phyloP scores from a whole-genome alignment of 2,797 vertebrate species.

The Peromyscus eremicus region DNA sequence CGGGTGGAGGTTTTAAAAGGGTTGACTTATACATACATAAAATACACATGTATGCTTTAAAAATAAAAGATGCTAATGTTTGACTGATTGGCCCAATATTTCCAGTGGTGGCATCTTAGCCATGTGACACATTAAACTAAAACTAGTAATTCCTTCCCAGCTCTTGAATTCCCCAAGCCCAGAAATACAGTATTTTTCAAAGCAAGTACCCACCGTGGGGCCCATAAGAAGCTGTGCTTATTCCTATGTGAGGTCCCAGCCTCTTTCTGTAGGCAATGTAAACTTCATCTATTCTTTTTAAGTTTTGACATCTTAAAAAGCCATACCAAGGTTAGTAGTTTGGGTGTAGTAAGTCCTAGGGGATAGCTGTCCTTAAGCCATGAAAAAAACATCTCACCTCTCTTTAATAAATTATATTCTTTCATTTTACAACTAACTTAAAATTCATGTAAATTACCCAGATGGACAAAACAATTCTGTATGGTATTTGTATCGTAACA shows the following conservation, averaged over 20 bases:
- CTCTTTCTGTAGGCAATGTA: neutral
- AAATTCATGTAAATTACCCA: conserved; percentile 86
- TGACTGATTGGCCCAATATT: conserved; percentile 21
- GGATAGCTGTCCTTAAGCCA: conserved; percentile 38
- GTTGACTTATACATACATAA: conserved; percentile 11
- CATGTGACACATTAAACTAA: conserved; percentile 46
- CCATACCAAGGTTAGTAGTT: conserved; percentile 46
- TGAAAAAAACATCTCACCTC: conserved; percentile 58
- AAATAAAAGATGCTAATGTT: conserved; percentile 54
- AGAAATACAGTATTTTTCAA: conserved; percentile 25
- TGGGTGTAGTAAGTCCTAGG: conserved; percentile 51
- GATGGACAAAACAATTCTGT: conserved; percentile 82
- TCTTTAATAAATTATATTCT: conserved; percentile 82
- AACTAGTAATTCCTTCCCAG: neutral
- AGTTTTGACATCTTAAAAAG: conserved; percentile 38
- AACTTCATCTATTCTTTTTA: conserved; percentile 26
- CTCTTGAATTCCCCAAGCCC: neutral
- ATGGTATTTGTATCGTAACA: conserved; percentile 31
- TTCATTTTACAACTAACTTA: conserved; percentile 83
- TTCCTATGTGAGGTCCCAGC: neutral
- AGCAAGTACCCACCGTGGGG: neutral
- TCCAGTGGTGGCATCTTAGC: conserved; percentile 6
- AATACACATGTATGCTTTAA: neutral
- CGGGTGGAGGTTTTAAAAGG: conserved; percentile 86
- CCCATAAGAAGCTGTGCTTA: conserved; percentile 4